Percentiles rank a stretch among this genome's conserved stretches.
These are phyloP conservation scores for Psammodynastes pulverulentus DNA, from an alignment of 2,113 vertebrate species.

Conservation along the genomic window DNA sequence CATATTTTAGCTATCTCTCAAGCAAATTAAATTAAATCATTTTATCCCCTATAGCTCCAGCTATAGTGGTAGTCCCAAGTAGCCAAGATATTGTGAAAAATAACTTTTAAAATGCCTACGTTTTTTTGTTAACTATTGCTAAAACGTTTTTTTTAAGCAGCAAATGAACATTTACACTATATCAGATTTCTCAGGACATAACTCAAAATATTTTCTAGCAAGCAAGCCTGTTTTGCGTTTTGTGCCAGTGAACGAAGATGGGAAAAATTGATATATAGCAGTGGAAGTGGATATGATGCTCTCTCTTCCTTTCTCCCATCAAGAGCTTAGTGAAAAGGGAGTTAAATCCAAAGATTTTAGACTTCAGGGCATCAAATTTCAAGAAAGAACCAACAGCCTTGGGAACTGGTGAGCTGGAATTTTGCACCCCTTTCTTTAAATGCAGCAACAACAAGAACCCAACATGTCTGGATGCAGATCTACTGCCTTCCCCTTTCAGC, in stretches of 20 bases:
- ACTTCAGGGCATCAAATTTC: not conserved
- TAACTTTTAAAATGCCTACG: not conserved
- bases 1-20: not conserved
- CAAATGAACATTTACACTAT: not conserved
- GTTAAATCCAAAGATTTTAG: not conserved
- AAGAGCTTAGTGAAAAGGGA: not conserved
- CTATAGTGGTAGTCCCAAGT: not conserved
- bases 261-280: not conserved
- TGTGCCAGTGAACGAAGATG: not conserved
- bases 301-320: not conserved
- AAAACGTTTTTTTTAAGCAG: not conserved
- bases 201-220: constrained; percentile 1
- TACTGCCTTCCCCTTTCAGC: not conserved
- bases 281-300: not conserved
- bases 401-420: not conserved
- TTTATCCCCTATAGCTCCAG: not conserved
- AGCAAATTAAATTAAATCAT: not conserved
- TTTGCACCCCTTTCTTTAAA: not conserved
- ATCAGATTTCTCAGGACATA: not conserved
- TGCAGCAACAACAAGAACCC: not conserved
- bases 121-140: not conserved
- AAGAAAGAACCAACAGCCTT: not conserved
- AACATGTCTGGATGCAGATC: not conserved
- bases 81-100: not conserved
- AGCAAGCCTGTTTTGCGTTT: not conserved